Evolutionary conservation across 2,888 invertebrate genomes (phyloP).

Genomic region (Strigamia crassipes): DNA sequence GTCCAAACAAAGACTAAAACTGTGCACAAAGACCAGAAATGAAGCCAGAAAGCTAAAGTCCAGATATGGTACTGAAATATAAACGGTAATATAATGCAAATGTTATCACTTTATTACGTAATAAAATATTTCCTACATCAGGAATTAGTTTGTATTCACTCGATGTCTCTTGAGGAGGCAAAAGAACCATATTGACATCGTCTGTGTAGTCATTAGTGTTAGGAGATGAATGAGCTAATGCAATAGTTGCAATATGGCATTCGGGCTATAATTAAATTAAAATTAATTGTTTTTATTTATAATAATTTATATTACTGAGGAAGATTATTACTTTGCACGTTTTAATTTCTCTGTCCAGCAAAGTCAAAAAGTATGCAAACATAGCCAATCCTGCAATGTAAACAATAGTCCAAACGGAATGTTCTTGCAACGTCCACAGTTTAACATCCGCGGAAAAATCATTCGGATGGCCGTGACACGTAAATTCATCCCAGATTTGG

Average conservation of each 20-base stretch:
- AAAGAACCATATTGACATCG: not conserved
- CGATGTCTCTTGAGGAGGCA: not conserved
- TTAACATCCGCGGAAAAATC: not conserved
- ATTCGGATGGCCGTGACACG: constrained; percentile 49
- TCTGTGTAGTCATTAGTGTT: not conserved
- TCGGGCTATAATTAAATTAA: constrained; percentile 19
- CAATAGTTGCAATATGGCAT: constrained; percentile 41
- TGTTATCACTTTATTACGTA: not conserved
- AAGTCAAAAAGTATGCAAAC: constrained; percentile 45
- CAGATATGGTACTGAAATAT: constrained; percentile 45
- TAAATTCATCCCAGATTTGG: constrained; percentile 51
- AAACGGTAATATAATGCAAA: not conserved
- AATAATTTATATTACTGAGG: not conserved
- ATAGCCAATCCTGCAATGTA: constrained; percentile 48
- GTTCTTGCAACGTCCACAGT: constrained; percentile 48
- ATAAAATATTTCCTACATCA: not conserved
- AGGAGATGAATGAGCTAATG: not conserved
- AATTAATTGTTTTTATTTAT: not conserved
- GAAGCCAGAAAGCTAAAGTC: constrained; percentile 47
- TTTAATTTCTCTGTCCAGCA: constrained; percentile 48
- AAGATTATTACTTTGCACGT: constrained; percentile 44
- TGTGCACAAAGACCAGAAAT: constrained; percentile 45
- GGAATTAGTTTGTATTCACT: not conserved
- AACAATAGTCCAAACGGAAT: constrained; percentile 49
- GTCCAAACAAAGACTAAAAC: constrained; percentile 47